Evolutionary conservation across 2,888 invertebrate species (phyloP), one percentile per base, ranked within the genome.

Genomic region (Epinotia nisella): DNA sequence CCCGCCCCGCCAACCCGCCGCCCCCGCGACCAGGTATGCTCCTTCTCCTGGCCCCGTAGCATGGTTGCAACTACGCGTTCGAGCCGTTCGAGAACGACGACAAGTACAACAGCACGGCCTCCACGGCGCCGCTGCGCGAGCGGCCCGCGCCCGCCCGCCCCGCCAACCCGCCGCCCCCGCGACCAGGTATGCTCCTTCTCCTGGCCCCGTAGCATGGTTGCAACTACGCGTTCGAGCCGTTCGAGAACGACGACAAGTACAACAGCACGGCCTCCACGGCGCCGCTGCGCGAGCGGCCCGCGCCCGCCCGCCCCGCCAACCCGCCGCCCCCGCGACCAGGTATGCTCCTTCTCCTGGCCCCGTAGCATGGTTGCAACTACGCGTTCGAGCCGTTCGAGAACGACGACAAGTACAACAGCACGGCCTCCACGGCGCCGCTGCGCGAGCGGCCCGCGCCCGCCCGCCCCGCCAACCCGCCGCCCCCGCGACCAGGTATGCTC

Each of bases 161-260:
- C 76, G 78, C 87, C 59, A 81, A 87, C 82, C 80, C 86, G 21
- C 82, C 86, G 1, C 83, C 87, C 10, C 85, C 84, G 0, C 70
- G 81, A 9, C 83, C 80, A 64, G 1, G n/a, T n/a, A n/a, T n/a
- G n/a, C n/a, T n/a, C n/a, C n/a, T n/a, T n/a, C n/a, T n/a, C n/a
- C n/a, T n/a, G n/a, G n/a, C n/a, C n/a, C n/a, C n/a, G n/a, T n/a
- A n/a, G n/a, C n/a, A n/a, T n/a, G n/a, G n/a, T n/a, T n/a, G n/a
- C n/a, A n/a, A n/a, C n/a, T n/a, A n/a, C n/a, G n/a, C n/a, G 0
- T 98, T 98, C 89, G 98, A 98, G 82, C 96, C 97, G 0, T 97
- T 96, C 86, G 98, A 97, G 81, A 96, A 96, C 74, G 97, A 97
- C 80, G 96, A 97, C 84, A 96, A 96, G 82, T 91, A 89, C 82